phyloP scores from a whole-genome alignment of 2,797 vertebrate species.

The Alosa sapidissima region DNA sequence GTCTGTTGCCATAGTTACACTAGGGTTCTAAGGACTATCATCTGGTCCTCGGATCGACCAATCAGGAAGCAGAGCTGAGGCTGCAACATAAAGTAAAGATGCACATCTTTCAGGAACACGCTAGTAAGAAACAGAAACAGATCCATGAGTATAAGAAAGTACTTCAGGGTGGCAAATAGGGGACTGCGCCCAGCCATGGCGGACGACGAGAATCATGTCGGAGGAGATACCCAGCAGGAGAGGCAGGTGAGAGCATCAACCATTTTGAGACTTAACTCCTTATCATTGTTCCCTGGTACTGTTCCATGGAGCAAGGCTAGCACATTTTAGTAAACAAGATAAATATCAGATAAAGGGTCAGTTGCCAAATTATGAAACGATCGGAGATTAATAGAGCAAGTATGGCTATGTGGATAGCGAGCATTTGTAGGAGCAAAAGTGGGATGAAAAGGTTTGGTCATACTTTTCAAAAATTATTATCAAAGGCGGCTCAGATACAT shows the following conservation, averaged over 20 bases:
- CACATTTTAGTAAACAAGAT: constrained; percentile 61
- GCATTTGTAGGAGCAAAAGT: constrained; percentile 42
- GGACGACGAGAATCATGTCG: constrained; percentile 75
- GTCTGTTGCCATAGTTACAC: constrained; percentile 96
- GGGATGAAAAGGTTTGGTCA: constrained; percentile 53
- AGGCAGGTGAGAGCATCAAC: constrained; percentile 89
- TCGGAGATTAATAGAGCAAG: constrained; percentile 54
- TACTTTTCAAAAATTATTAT: constrained; percentile 61
- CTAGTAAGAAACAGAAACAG: constrained; percentile 84
- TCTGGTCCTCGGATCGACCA: constrained; percentile 92
- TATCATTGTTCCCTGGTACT: constrained; percentile 67
- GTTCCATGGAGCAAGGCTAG: constrained; percentile 55
- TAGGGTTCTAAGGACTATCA: constrained; percentile 89
- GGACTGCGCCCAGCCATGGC: constrained; percentile 86
- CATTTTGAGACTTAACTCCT: constrained; percentile 78
- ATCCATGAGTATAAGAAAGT: constrained; percentile 82
- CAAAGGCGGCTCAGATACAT: constrained; percentile 73
- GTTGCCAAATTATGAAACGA: constrained; percentile 49
- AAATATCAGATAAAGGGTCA: constrained; percentile 40
- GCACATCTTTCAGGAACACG: constrained; percentile 88
- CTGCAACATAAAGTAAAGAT: constrained; percentile 93
- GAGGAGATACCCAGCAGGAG: constrained; percentile 74
- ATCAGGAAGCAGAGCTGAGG: constrained; percentile 86
- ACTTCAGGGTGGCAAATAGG: constrained; percentile 71
- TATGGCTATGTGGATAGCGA: constrained; percentile 58